Evolutionary conservation across 2,113 vertebrate genomes (phyloP).

Genomic region (Suncus etruscus): DNA sequence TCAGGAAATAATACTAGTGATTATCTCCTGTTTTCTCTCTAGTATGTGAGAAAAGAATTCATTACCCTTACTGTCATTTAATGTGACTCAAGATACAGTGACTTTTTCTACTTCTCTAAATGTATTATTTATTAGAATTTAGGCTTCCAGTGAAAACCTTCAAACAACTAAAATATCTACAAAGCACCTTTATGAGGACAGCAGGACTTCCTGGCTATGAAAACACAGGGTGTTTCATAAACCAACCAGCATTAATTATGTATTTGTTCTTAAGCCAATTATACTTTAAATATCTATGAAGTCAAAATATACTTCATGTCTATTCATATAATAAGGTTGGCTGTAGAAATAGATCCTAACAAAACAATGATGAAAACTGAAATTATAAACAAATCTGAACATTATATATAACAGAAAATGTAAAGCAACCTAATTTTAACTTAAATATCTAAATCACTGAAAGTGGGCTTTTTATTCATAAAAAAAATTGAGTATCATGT

Average conservation of each 20-base stretch:
- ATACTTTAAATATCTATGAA: background rate
- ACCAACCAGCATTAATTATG: slow-evolving; percentile 52
- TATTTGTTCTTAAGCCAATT: slow-evolving; percentile 52
- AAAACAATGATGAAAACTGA: slow-evolving; percentile 1
- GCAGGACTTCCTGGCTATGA: slow-evolving; percentile 23
- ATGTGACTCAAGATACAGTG: slow-evolving; percentile 44
- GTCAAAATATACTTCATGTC: background rate
- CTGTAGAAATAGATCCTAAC: slow-evolving; percentile 11
- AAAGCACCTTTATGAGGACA: slow-evolving; percentile 51
- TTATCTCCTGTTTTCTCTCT: slow-evolving; percentile 55
- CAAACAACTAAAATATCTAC: slow-evolving; percentile 67
- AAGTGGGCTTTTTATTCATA: background rate
- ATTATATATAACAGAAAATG: background rate
- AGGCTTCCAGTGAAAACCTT: slow-evolving; percentile 61
- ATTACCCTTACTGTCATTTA: slow-evolving; percentile 64
- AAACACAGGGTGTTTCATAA: slow-evolving; percentile 41
- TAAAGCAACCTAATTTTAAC: background rate
- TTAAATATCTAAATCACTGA: background rate
- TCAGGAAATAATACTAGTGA: slow-evolving; percentile 58
- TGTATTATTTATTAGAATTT: slow-evolving; percentile 74
- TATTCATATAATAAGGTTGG: slow-evolving; percentile 7
- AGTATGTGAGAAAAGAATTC: slow-evolving; percentile 56
- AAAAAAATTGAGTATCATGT: background rate
- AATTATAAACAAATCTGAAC: background rate
- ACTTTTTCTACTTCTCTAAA: slow-evolving; percentile 54